phyloP scores from a whole-genome alignment of 2,888 invertebrate species.

The Blera fallax region DNA sequence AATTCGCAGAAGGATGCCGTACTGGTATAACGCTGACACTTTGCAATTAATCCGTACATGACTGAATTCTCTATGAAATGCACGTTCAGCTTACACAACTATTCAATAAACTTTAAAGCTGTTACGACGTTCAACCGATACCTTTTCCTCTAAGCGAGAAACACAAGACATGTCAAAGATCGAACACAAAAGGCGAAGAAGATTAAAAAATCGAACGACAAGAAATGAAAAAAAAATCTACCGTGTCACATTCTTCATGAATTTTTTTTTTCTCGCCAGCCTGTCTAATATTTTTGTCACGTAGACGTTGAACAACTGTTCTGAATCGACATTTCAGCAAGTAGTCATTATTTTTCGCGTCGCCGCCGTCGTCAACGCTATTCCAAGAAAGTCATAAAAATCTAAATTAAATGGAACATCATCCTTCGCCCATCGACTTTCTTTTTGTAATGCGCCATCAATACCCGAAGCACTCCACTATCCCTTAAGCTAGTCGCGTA shows the following conservation, averaged over 20 bases:
- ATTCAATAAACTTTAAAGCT: constrained; percentile 39
- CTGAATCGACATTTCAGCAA: constrained; percentile 51
- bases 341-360: constrained; percentile 60
- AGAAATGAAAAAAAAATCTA: not conserved
- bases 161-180: constrained; percentile 8
- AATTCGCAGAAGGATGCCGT: not conserved
- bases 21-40: not conserved
- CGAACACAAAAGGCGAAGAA: constrained; percentile 37
- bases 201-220: constrained; percentile 36
- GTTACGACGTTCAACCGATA: constrained; percentile 19
- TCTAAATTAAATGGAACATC: constrained; percentile 70
- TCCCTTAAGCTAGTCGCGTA: constrained; percentile 32
- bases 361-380: constrained; percentile 50
- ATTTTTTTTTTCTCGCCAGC: not conserved
- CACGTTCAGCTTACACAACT: constrained; percentile 48
- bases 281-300: constrained; percentile 64
- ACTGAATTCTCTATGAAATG: not conserved
- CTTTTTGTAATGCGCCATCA: constrained; percentile 13
- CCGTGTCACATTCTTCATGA: constrained; percentile 6
- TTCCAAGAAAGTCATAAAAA: constrained; percentile 59
- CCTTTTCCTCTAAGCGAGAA: not conserved
- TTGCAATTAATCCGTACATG: constrained; percentile 5
- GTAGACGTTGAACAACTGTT: constrained; percentile 57
- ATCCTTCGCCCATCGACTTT: constrained; percentile 6
- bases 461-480: constrained; percentile 37